Conservation (phyloP, 2,113 vertebrate species). For the Cyprinodon tularosa region DNA sequence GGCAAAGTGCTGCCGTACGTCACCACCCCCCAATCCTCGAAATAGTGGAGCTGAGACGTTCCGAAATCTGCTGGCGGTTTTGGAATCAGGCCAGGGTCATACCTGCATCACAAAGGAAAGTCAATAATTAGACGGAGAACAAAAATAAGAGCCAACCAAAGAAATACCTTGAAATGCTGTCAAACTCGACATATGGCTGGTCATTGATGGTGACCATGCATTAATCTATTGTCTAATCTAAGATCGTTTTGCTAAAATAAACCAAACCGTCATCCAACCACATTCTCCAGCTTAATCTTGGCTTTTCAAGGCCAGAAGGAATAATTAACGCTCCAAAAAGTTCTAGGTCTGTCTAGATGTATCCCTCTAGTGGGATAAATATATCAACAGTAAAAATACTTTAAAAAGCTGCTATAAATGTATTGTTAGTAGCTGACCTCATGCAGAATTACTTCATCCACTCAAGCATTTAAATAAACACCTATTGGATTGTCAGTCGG, state of each 20-base stretch:
- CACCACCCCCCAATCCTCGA: constrained; percentile 98
- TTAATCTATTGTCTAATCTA: neutral
- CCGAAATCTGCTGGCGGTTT: constrained; percentile 89
- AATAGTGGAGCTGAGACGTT: constrained; percentile 87
- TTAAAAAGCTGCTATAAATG: no score
- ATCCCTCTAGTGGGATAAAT: no score
- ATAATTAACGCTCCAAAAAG: no score
- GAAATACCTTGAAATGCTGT: neutral
- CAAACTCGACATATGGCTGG: neutral
- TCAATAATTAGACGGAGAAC: neutral
- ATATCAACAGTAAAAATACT: no score
- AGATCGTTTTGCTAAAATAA: neutral
- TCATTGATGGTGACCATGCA: neutral
- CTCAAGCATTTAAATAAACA: no score
- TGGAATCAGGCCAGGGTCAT: constrained; percentile 86
- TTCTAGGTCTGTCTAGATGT: no score
- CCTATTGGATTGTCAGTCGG: no score
- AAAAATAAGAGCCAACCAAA: neutral
- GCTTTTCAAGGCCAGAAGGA: no score
- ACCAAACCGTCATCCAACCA: neutral
- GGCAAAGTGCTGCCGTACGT: constrained; percentile 92
- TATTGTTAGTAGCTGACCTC: no score
- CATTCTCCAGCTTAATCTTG: neutral
- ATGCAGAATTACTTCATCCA: no score
- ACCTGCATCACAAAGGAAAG: constrained; percentile 80